Evolutionary conservation across 1,140 invertebrate genomes (phyloP).

Genomic region (Apis mellifera): Amel_HAv3.1 CM009941.2:6559001-6559500

Average conservation of each 20-base stretch:
- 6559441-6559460: slow-evolving; percentile 10
- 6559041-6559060: too few species aligned
- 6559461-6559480: neutral
- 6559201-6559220: slow-evolving; percentile 5
- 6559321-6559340: slow-evolving; percentile 12
- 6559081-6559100: slow-evolving; percentile 11
- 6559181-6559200: slow-evolving; percentile 40
- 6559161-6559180: neutral
- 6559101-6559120: neutral
- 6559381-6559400: neutral
- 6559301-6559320: slow-evolving; percentile 14
- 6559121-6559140: neutral
- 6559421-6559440: neutral
- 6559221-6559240: slow-evolving; percentile 36
- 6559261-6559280: slow-evolving; percentile 26
- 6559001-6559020: neutral
- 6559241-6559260: slow-evolving; percentile 51
- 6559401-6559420: too few species aligned
- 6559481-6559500: slow-evolving; percentile 1
- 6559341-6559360: slow-evolving; percentile 18
- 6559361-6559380: neutral
- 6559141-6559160: slow-evolving; percentile 22
- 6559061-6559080: too few species aligned
- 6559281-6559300: slow-evolving; percentile 26
- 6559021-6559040: neutral